Evolutionary conservation across 2,797 vertebrate species (phyloP).

Genomic region (Bradypus variegatus): DNA sequence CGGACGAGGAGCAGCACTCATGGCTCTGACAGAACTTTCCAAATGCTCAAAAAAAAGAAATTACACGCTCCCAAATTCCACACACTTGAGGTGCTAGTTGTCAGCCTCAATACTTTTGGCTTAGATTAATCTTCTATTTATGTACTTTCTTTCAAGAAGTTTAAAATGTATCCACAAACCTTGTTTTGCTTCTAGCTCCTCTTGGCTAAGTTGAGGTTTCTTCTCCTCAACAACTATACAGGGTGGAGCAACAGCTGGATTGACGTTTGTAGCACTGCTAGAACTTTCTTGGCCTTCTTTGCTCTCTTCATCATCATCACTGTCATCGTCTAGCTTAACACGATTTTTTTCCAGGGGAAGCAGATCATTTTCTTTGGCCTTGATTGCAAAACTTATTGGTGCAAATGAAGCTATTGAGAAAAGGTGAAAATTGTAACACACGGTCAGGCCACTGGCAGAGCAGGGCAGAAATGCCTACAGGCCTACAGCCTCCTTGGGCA

Average conservation of each 20-base stretch:
- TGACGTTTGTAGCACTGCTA: constrained; percentile 56
- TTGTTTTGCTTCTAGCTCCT: constrained; percentile 97
- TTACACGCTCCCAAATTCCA: not conserved
- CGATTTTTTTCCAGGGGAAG: constrained; percentile 96
- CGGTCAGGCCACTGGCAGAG: not conserved
- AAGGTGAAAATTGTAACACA: constrained; percentile 35
- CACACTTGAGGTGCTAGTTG: not conserved
- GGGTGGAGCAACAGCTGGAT: constrained; percentile 66
- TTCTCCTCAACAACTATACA: constrained; percentile 81
- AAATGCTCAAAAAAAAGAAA: not conserved
- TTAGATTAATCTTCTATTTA: not conserved
- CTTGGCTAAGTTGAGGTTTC: constrained; percentile 85
- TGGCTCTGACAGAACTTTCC: not conserved
- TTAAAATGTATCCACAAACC: constrained; percentile 74
- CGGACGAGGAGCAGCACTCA: not conserved
- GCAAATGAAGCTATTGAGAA: constrained; percentile 86
- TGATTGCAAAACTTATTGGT: constrained; percentile 98
- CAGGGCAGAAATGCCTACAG: not conserved
- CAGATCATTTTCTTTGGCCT: constrained; percentile 94
- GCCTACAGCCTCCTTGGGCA: not conserved
- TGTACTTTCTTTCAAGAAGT: not conserved
- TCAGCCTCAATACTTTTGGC: not conserved
- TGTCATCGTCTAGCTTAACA: constrained; percentile 94
- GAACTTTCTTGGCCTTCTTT: constrained; percentile 79
- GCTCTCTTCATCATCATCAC: constrained; percentile 87